These are phyloP conservation scores for Pharmacophagus antenor DNA, from an alignment of 2,888 invertebrate species.

Conservation along the genomic window DNA sequence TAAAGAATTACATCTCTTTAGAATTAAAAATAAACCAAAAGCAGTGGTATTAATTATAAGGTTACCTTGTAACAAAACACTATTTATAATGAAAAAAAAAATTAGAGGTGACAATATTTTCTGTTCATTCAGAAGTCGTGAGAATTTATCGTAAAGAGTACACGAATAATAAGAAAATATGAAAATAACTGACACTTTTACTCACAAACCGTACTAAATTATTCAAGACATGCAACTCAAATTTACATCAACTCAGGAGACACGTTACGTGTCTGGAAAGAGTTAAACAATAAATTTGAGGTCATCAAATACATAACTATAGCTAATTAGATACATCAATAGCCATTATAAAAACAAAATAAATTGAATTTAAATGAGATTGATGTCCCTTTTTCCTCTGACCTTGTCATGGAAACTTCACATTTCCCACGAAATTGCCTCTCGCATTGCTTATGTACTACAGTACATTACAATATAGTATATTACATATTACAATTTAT, in stretches of 20 bases:
- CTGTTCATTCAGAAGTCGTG: no score
- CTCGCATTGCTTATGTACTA: constrained; percentile 9
- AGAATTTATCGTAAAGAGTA: no score
- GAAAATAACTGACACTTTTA: constrained; percentile 21
- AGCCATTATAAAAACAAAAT: constrained; percentile 28
- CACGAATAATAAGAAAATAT: constrained; percentile 7
- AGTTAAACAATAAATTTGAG: constrained; percentile 24
- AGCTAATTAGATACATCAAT: constrained; percentile 7
- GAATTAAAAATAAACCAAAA: no score
- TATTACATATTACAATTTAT: no score
- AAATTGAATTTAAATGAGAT: constrained; percentile 34
- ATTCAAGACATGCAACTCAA: constrained; percentile 31
- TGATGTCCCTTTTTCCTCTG: constrained; percentile 33
- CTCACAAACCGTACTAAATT: constrained; percentile 22
- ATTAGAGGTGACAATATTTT: no score
- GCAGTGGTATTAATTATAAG: no score
- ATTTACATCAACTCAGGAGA: constrained; percentile 28
- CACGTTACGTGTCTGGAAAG: constrained; percentile 24
- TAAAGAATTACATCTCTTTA: no score
- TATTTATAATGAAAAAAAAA: no score
- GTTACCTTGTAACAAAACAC: no score
- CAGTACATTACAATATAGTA: no score
- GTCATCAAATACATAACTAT: constrained; percentile 26
- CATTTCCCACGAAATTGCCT: constrained; percentile 17
- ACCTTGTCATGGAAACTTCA: constrained; percentile 31